A percentile compares a stretch with the other conserved stretches of the same genome.
Evolutionary conservation across 92 coral and sea anemone species (phyloP).

Genomic region (Bergia puertoricense): DNA sequence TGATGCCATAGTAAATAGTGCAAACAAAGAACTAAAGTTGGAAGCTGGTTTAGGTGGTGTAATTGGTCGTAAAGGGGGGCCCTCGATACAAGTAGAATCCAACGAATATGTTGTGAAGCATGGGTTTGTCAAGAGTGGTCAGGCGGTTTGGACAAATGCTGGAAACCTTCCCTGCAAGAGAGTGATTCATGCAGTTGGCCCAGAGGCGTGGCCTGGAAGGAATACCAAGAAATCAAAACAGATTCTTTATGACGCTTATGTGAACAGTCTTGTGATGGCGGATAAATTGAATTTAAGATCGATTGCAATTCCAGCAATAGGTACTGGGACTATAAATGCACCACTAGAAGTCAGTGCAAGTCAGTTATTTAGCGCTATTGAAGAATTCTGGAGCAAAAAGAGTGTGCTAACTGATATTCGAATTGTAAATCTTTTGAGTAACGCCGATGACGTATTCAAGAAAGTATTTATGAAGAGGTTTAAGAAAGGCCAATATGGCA

Average conservation of each 20-base stretch:
- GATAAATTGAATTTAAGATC: not conserved
- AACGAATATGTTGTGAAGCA: constrained; percentile 18
- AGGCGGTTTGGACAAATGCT: constrained; percentile 21
- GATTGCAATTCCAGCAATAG: constrained; percentile 50
- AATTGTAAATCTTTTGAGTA: constrained; percentile 16
- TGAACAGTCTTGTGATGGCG: constrained; percentile 7
- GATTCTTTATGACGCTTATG: constrained; percentile 12
- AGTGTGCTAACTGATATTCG: constrained; percentile 27
- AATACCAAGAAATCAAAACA: not conserved
- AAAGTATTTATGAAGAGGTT: constrained; percentile 34
- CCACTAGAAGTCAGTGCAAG: constrained; percentile 40
- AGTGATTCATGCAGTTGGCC: constrained; percentile 50
- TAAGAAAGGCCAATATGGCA: not conserved
- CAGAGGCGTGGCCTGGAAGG: constrained; percentile 4
- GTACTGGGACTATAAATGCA: constrained; percentile 23
- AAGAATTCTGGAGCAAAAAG: constrained; percentile 10
- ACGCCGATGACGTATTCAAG: constrained; percentile 10
- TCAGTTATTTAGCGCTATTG: constrained; percentile 30
- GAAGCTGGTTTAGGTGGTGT: constrained; percentile 55
- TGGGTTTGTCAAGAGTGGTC: constrained; percentile 4
- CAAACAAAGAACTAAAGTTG: constrained; percentile 51
- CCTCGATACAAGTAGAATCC: constrained; percentile 53
- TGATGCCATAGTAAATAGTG: constrained; percentile 82
- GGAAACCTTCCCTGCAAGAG: constrained; percentile 43
- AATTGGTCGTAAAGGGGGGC: constrained; percentile 65